A percentile compares a stretch with the other conserved stretches of the same genome.
These are phyloP conservation scores for Enteromius argenteus DNA, from an alignment of 2,797 vertebrate species.

Conservation along the genomic window DNA sequence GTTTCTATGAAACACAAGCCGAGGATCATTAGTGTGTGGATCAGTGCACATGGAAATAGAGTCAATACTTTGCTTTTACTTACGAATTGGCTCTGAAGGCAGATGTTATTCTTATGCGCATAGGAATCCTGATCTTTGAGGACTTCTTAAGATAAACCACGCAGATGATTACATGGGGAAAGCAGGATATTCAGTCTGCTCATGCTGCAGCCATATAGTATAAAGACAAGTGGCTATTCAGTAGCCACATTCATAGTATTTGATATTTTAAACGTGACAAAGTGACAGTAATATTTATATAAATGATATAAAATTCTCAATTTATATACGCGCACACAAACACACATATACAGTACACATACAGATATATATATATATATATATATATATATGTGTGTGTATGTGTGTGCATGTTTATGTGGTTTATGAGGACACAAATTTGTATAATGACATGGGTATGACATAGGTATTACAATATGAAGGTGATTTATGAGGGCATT, in stretches of 20 bases:
- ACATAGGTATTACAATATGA: too few species aligned
- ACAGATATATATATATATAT: too few species aligned
- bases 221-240: neutral
- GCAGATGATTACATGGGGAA: slow-evolving; percentile 42
- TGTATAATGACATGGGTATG: too few species aligned
- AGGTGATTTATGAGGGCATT: too few species aligned
- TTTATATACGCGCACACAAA: too few species aligned
- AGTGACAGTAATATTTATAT: neutral
- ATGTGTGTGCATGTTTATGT: too few species aligned
- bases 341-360: too few species aligned
- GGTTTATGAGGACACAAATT: too few species aligned
- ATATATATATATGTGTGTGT: too few species aligned
- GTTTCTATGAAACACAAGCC: neutral
- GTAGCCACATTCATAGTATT: neutral
- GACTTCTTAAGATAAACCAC: slow-evolving; percentile 45
- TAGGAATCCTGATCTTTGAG: slow-evolving; percentile 40
- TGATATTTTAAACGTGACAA: neutral
- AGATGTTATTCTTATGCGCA: neutral
- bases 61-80: neutral
- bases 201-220: neutral
- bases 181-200: slow-evolving; percentile 27
- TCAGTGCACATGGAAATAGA: neutral
- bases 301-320: too few species aligned
- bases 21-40: slow-evolving; percentile 5
- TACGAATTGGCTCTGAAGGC: neutral